Percentiles rank a stretch among this genome's conserved stretches.
phyloP scores from a whole-genome alignment of 1,140 invertebrate genomes.

The Leptinotarsa lineolata region DNA sequence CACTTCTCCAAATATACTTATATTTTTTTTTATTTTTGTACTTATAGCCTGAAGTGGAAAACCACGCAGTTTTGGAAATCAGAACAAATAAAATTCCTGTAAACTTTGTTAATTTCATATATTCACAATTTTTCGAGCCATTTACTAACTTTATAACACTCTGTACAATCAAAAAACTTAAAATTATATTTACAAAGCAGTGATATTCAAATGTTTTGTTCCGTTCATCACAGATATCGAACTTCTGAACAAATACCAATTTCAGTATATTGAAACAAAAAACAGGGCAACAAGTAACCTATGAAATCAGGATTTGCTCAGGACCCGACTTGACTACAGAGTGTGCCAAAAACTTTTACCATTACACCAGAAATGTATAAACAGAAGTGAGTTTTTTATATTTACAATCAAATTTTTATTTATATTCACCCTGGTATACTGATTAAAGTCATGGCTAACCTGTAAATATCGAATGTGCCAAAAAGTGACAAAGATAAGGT shows the following conservation, averaged over 20 bases:
- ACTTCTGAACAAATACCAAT: slow-evolving; percentile 30
- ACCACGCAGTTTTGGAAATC: background rate
- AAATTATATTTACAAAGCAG: slow-evolving; percentile 50
- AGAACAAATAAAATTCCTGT: background rate
- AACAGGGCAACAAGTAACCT: slow-evolving; percentile 26
- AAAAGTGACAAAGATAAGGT: slow-evolving; percentile 7
- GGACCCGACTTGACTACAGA: slow-evolving; percentile 24
- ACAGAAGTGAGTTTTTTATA: background rate
- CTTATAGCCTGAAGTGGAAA: too few species aligned
- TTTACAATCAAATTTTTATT: background rate
- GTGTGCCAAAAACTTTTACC: background rate
- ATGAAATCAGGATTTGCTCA: slow-evolving; percentile 32
- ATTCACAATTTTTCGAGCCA: slow-evolving; percentile 56
- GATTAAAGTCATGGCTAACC: background rate
- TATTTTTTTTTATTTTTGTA: too few species aligned
- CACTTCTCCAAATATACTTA: too few species aligned
- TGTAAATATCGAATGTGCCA: slow-evolving; percentile 1
- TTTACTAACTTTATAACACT: slow-evolving; percentile 56
- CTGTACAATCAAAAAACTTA: slow-evolving; percentile 56
- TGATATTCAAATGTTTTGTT: slow-evolving; percentile 39
- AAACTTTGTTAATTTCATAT: slow-evolving; percentile 56
- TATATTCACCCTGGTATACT: too few species aligned
- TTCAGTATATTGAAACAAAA: slow-evolving; percentile 22
- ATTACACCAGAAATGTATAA: background rate
- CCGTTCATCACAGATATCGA: slow-evolving; percentile 36